These are phyloP conservation scores for Pristionchus maxplancki DNA, from an alignment of 2,888 invertebrate genomes.

Conservation along the genomic window DNA sequence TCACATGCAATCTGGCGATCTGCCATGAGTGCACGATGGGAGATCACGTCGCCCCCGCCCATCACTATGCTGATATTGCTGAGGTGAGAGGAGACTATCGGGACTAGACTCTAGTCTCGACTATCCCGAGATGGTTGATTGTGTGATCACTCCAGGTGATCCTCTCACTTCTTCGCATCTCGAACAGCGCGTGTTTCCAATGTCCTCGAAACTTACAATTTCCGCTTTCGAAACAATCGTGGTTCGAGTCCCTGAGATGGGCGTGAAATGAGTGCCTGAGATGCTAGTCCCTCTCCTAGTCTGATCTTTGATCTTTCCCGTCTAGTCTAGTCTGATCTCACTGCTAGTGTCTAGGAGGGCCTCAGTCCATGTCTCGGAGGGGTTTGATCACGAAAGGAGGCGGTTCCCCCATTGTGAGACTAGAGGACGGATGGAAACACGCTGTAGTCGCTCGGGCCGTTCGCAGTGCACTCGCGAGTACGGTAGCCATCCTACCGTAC, in stretches of 20 bases:
- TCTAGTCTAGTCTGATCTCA: neutral
- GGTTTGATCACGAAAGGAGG: slow-evolving; percentile 5
- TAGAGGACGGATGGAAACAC: slow-evolving; percentile 10
- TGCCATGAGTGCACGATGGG: slow-evolving; percentile 94
- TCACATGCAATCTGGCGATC: slow-evolving; percentile 91
- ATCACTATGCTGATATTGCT: slow-evolving; percentile 90
- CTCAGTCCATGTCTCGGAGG: neutral
- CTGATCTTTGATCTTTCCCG: slow-evolving; percentile 5
- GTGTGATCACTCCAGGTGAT: slow-evolving; percentile 38
- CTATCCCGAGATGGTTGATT: neutral
- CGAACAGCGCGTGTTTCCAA: neutral
- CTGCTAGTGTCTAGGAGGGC: slow-evolving; percentile 11
- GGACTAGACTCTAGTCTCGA: neutral
- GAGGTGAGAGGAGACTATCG: slow-evolving; percentile 79
- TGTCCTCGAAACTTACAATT: neutral
- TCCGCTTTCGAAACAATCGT: neutral
- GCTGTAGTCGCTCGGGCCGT: neutral
- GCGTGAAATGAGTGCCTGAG: slow-evolving; percentile 15
- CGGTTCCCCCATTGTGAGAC: neutral
- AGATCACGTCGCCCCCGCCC: slow-evolving; percentile 85
- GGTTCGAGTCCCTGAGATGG: neutral
- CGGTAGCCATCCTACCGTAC: slow-evolving; percentile 3
- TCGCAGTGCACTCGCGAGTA: slow-evolving; percentile 36
- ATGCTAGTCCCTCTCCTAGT: neutral
- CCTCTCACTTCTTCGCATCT: neutral